Evolutionary conservation across 2,888 invertebrate genomes (phyloP).

Genomic region (Andrena hattorfiana): DNA sequence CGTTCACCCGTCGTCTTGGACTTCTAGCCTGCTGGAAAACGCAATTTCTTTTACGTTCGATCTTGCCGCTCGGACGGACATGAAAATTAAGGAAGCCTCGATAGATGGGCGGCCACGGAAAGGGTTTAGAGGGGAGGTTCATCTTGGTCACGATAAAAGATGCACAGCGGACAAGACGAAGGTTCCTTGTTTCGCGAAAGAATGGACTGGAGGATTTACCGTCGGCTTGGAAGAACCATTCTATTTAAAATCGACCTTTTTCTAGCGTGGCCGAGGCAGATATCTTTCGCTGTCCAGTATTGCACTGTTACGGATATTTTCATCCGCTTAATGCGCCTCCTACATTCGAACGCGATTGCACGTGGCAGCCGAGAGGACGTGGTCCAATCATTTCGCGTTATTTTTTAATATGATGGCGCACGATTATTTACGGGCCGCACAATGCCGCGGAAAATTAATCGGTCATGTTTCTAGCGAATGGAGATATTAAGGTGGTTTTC

Average conservation of each 20-base stretch:
- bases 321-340: constrained; percentile 48
- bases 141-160: constrained; percentile 39
- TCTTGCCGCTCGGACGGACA: constrained; percentile 24
- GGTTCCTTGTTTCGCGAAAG: constrained; percentile 35
- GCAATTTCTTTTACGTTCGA: constrained; percentile 45
- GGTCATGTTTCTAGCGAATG: constrained; percentile 9
- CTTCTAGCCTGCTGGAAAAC: constrained; percentile 65
- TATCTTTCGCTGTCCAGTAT: constrained; percentile 19
- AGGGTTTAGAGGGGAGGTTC: neutral
- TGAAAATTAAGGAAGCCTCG: constrained; percentile 40
- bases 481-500: too few relatives aligned
- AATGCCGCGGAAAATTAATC: constrained; percentile 16
- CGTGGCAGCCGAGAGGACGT: neutral
- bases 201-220: constrained; percentile 35
- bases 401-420: neutral
- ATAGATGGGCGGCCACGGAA: neutral
- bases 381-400: constrained; percentile 7
- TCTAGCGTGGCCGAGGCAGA: constrained; percentile 42
- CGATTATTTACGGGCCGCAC: constrained; percentile 5
- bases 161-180: constrained; percentile 22
- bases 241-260: constrained; percentile 46
- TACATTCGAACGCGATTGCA: constrained; percentile 32
- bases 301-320: constrained; percentile 39
- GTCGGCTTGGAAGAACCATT: constrained; percentile 10
- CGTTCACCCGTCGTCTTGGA: constrained; percentile 72